Conservation (phyloP, 2,113 vertebrate species). For the Sebastes fasciatus region DNA sequence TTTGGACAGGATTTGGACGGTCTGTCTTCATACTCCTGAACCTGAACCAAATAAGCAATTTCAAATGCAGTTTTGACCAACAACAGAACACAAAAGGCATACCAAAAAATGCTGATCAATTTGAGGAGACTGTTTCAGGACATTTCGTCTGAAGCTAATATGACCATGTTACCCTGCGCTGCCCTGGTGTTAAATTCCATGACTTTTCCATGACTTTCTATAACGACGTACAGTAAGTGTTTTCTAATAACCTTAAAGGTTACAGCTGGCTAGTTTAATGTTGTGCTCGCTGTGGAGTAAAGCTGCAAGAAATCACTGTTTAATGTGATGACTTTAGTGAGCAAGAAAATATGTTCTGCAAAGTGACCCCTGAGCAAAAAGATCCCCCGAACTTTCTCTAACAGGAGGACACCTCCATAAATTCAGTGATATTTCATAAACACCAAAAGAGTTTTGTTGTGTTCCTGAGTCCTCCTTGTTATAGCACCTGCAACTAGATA, state of each 20-base stretch:
- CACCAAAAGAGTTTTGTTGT: background rate
- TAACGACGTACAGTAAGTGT: background rate
- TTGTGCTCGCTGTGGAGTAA: slow-evolving; percentile 13
- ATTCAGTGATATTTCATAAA: slow-evolving; percentile 2
- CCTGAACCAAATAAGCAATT: background rate
- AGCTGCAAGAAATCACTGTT: slow-evolving; percentile 28
- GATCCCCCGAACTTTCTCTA: slow-evolving; percentile 3
- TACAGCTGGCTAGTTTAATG: background rate
- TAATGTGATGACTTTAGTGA: slow-evolving; percentile 14
- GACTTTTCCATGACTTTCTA: slow-evolving; percentile 19
- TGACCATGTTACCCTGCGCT: background rate
- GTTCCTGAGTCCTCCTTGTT: slow-evolving; percentile 11
- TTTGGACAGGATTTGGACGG: background rate
- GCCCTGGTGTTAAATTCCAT: background rate
- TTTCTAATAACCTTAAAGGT: background rate
- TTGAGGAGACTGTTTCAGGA: background rate
- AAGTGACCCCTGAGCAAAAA: slow-evolving; percentile 40
- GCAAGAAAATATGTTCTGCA: slow-evolving; percentile 26
- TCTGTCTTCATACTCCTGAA: background rate
- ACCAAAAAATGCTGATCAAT: background rate
- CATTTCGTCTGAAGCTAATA: background rate
- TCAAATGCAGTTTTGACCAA: background rate
- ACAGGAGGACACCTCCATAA: background rate
- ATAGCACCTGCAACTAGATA: background rate
- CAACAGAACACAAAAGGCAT: no score